Evolutionary conservation across 2,888 invertebrate genomes (phyloP), one percentile per base, ranked within the genome.

Genomic region (Leptopilina myrica): DNA sequence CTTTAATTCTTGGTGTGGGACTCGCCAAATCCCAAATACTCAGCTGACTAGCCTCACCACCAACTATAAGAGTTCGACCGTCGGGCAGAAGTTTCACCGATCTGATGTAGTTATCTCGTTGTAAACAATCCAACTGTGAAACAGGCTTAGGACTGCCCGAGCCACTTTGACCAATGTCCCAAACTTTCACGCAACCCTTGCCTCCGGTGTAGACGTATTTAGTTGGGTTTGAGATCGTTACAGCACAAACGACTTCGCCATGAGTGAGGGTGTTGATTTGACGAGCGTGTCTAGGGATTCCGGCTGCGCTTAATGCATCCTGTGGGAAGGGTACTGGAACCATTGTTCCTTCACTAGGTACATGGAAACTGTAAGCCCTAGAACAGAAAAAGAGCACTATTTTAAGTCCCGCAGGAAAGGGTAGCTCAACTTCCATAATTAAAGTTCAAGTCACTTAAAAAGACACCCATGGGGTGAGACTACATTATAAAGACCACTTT

Each of bases 151-250:
- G 82, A 87, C 95, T 95, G 91, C 97, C 97, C 84, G 93, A 94
- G 81, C 95, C 95, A 20, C 96, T 96, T 91, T 97, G 97, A 91
- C 96, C 96, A 92, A 98, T 97, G 92, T 98, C 98, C 98, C 98
- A 98, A 81, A 98, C 97, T 92, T 98, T 98, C 85, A 98, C 98
- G 93, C 98, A 98, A 82, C 98, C 98, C 92, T 98, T 99, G 83
- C 98, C 98, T 43, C 98, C 99, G 0, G 99, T 99, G 92, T 98
- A 99, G n/a, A 98, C 98, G 92, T 97, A 97, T 86, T 97, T 94
- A 83, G 96, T 96, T 81, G 96, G 95, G 97, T 97, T 97, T 82
- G 97, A 97, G 88, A 99, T 98, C 80, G 98, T 98, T 76, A 99
- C 99, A 59, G 98, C 98, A 92, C 98, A 98, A 43, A 98, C 98